Base-by-base conservation (phyloP, 1,140 invertebrate genomes). In the Calephelis virginiensis region DNA sequence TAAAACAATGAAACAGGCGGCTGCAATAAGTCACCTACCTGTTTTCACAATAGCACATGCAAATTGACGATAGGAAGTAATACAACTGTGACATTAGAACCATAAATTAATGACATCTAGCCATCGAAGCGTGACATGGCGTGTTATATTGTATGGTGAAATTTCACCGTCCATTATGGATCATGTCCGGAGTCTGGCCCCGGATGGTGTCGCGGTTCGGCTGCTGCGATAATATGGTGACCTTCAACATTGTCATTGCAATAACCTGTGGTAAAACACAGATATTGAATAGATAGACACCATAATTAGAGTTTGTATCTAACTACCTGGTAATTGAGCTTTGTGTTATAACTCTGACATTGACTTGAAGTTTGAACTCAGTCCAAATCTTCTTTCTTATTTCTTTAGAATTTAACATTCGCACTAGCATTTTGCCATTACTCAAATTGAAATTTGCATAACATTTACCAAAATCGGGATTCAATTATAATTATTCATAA, bases 201-300 rank as follows among this genome's bases (percentile, higher is more conserved):
- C 84, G 88, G 83, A 88, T 79, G 87, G 74, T 71, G 85, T 85
- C 75, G 76, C 85, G 85, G 77, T 88, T 80, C 78, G 81, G 48
- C 75, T 81, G 72, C 63, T 75, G 67, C 74, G 75, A 70, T 82
- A 85, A 81, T 81, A 73, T 72, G 64, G 67, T 74, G 81, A 80
- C 82, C 81, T 85, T 83, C 80, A 64, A 40, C 49, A 74, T 59
- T 69, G 69, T 71, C 71, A 77, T 74, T 74, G 71, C 68, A 70
- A 73, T 63, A 63, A 48, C 17, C 47, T 49, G 45, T 63, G 46
- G 17, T 63, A 47, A 45, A 63, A 56, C 50, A 56, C 28, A 56
- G 50, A 56, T 56, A 56, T 56, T 56, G 50, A 56, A 56, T 56
- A 56, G 50, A 56, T 61, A 13, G 43, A 40, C 60, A 9, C 6